Evolutionary conservation across 2,888 invertebrate species (phyloP).

Genomic region (Antheraea yamamai): DNA sequence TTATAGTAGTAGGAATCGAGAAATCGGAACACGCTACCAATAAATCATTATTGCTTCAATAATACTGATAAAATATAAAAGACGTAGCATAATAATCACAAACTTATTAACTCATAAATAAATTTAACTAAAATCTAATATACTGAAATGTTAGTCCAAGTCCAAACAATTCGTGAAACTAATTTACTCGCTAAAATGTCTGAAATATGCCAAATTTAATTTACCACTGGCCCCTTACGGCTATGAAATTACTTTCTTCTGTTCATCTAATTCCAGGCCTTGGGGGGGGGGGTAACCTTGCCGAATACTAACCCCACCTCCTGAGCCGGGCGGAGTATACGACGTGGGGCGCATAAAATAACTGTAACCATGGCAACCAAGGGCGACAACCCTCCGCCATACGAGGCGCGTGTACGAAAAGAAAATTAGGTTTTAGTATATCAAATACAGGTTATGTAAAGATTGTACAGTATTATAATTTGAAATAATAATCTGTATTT

Average conservation of each 20-base stretch:
- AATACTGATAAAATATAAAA: too few species aligned
- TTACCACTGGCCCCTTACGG: neutral
- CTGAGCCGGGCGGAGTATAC: constrained; percentile 38
- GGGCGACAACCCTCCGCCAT: constrained; percentile 66
- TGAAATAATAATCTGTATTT: neutral
- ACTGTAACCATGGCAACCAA: constrained; percentile 68
- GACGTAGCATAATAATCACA: too few species aligned
- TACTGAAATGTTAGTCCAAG: neutral
- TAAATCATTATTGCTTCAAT: too few species aligned
- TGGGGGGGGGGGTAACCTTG: constrained; percentile 46
- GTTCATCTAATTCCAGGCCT: constrained; percentile 38
- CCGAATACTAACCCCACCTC: constrained; percentile 42
- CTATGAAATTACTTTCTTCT: constrained; percentile 14
- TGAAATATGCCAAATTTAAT: constrained; percentile 7
- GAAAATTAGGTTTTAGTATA: constrained; percentile 42
- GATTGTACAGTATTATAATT: neutral
- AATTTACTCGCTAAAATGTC: neutral
- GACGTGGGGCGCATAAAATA: constrained; percentile 70
- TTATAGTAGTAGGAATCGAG: too few species aligned
- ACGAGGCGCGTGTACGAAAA: constrained; percentile 39
- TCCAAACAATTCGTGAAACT: neutral
- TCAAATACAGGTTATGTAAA: neutral
- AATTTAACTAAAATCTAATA: neutral
- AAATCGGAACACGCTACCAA: too few species aligned
- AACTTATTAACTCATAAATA: neutral